Evolutionary conservation across 2,888 invertebrate genomes (phyloP), one percentile per base, ranked within the genome.

Genomic region (Petrolisthes manimaculis): DNA sequence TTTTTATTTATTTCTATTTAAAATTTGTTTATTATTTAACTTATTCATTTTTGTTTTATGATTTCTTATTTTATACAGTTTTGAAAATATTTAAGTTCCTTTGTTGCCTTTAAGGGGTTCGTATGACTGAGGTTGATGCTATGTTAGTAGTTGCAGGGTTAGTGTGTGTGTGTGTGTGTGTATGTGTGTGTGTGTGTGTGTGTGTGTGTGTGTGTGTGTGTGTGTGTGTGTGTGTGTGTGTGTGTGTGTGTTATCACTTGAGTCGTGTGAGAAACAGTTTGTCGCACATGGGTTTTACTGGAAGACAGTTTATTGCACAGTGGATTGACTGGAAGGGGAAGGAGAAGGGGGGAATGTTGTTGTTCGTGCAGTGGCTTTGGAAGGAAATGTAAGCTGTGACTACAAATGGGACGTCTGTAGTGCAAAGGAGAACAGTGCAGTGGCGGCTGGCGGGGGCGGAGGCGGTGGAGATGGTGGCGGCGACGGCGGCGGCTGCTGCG

Each of bases 131-230:
- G 24, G 74, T 74, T 74, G 24, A 74, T 74, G 24, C n/a, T 67
- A 37, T 74, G 37, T 74, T 74, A 12, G 12, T n/a, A 37, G 24
- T 12, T 37, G 74, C 74, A 37, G 24, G 74, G 67, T 71, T n/a
- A 12, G 67, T 61, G 67, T 61, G 67, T 61, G 67, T 61, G 67
- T 61, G 67, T 61, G 67, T 61, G 67, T 61, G 67, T 61, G 67
- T 61, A 14, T 61, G 67, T 61, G 67, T 61, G 67, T 61, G 18
- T 14, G 71, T 71, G 18, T 71, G 18, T 71, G 18, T 61, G 67
- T 61, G 67, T 61, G 67, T 61, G 6, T n/a, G n/a, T n/a, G 77
- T 77, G 77, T 77, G 77, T 61, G 67, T 61, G 67, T 61, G 67
- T 61, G 67, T 61, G 67, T 61, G 67, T 61, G 67, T 61, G 67